These are phyloP conservation scores for Heliornis fulica DNA, from an alignment of 2,113 vertebrate genomes.

Conservation along the genomic window DNA sequence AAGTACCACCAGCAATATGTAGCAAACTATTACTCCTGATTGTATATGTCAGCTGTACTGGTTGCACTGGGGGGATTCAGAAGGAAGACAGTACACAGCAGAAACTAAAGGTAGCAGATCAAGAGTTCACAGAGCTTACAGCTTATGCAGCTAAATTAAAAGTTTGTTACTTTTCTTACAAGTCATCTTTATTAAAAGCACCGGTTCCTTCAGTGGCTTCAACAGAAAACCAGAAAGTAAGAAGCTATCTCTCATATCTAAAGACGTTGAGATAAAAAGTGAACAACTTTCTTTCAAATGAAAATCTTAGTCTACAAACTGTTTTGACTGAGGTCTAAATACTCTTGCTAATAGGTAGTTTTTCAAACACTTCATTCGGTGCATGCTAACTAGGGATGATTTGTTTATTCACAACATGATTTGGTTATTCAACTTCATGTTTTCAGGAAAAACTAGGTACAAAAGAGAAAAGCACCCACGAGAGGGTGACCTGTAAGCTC, in stretches of 20 bases:
- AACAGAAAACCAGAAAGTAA: not conserved
- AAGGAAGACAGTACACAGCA: not conserved
- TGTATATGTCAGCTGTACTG: not conserved
- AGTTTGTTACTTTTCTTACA: not conserved
- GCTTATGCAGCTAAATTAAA: not conserved
- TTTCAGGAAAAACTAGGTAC: constrained; percentile 24
- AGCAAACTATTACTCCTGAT: not conserved
- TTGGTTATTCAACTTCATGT: constrained; percentile 7
- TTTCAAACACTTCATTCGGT: not conserved
- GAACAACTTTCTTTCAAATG: not conserved
- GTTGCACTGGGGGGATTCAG: not conserved
- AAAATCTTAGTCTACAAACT: not conserved
- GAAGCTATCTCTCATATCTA: not conserved
- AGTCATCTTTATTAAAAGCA: not conserved
- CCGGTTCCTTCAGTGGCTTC: not conserved
- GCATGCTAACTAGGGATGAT: not conserved
- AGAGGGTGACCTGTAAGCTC: constrained; percentile 18
- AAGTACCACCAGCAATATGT: not conserved
- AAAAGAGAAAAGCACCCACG: not conserved
- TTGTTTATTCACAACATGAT: constrained; percentile 37
- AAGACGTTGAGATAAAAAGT: not conserved
- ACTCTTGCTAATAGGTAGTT: not conserved
- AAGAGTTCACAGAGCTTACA: not conserved
- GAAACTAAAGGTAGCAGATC: not conserved
- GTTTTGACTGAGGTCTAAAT: not conserved